phyloP scores from a whole-genome alignment of 2,888 invertebrate species.

The Eurytoma californica region DNA sequence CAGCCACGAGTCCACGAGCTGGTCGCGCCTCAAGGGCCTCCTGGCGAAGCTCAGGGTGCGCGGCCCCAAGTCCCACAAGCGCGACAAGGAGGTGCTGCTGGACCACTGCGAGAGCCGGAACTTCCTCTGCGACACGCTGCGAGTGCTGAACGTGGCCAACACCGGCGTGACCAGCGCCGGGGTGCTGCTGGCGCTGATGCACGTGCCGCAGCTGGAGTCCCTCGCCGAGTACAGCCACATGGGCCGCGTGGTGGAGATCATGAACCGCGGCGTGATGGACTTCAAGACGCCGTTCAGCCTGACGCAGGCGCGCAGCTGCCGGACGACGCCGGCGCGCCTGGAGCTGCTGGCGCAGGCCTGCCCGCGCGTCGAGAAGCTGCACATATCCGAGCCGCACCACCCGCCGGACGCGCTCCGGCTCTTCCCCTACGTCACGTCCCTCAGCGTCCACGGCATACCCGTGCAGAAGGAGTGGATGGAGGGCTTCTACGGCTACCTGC shows the following conservation, averaged over 20 bases:
- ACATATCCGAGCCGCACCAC: slow-evolving; percentile 73
- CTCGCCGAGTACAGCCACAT: slow-evolving; percentile 74
- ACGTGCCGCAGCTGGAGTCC: slow-evolving; percentile 72
- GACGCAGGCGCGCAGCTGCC: slow-evolving; percentile 70
- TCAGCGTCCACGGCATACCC: slow-evolving; percentile 72
- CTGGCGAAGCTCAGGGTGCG: slow-evolving; percentile 64
- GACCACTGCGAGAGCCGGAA: slow-evolving; percentile 73
- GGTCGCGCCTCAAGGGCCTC: slow-evolving; percentile 68
- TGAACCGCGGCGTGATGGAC: slow-evolving; percentile 66
- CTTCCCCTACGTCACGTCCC: slow-evolving; percentile 70
- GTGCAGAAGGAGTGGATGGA: slow-evolving; percentile 70
- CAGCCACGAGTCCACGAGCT: slow-evolving; percentile 64
- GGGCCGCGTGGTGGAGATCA: slow-evolving; percentile 72
- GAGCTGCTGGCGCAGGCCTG: slow-evolving; percentile 72
- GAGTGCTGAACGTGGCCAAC: slow-evolving; percentile 73
- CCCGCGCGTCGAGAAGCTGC: slow-evolving; percentile 70
- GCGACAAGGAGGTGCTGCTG: slow-evolving; percentile 65
- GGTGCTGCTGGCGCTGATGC: slow-evolving; percentile 71
- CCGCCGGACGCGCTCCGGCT: slow-evolving; percentile 70
- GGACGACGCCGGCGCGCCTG: slow-evolving; percentile 70
- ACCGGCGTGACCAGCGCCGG: slow-evolving; percentile 73
- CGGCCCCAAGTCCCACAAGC: slow-evolving; percentile 60
- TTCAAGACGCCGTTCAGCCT: slow-evolving; percentile 69
- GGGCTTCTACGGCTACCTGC: slow-evolving; percentile 71
- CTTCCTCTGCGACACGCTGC: slow-evolving; percentile 71